Evolutionary conservation across 2,113 vertebrate genomes (phyloP).

Genomic region (Hucho hucho): DNA sequence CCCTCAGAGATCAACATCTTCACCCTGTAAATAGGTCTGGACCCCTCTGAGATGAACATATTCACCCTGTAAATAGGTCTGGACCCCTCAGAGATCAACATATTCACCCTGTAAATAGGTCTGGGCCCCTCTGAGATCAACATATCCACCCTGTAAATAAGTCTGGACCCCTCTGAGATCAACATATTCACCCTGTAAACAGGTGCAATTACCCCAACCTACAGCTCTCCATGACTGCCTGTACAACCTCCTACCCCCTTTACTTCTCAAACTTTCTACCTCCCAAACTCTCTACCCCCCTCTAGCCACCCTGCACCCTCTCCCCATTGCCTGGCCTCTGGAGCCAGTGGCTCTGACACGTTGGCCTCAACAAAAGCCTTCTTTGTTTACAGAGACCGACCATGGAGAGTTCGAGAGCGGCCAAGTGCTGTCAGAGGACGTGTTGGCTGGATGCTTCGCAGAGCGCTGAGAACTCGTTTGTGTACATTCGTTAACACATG

Average conservation of each 20-base stretch:
- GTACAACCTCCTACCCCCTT: slow-evolving; percentile 40
- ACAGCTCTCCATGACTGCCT: slow-evolving; percentile 30
- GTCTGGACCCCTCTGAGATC: slow-evolving; percentile 78
- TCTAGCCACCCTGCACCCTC: slow-evolving; percentile 41
- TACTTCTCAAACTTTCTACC: slow-evolving; percentile 43
- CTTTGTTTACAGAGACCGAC: slow-evolving; percentile 71
- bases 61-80: slow-evolving; percentile 71
- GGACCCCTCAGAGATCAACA: slow-evolving; percentile 80
- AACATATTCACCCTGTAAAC: slow-evolving; percentile 34
- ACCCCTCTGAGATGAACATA: slow-evolving; percentile 80
- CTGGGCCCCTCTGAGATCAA: slow-evolving; percentile 79
- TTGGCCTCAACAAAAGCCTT: slow-evolving; percentile 73
- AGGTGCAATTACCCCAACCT: slow-evolving; percentile 79
- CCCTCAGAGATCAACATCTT: slow-evolving; percentile 80
- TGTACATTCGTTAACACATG: slow-evolving; percentile 72
- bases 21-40: slow-evolving; percentile 71
- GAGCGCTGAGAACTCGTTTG: slow-evolving; percentile 68
- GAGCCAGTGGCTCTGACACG: slow-evolving; percentile 71
- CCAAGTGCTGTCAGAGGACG: slow-evolving; percentile 70
- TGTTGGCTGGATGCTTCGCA: slow-evolving; percentile 70
- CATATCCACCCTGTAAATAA: slow-evolving; percentile 72
- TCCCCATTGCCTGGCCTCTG: slow-evolving; percentile 56
- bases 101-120: slow-evolving; percentile 71
- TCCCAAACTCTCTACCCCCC: background rate
- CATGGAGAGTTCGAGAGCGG: slow-evolving; percentile 60